A percentile compares a stretch with the other conserved stretches of the same genome.
Evolutionary conservation across 2,888 invertebrate genomes (phyloP).

Genomic region (Aplocera efformata): DNA sequence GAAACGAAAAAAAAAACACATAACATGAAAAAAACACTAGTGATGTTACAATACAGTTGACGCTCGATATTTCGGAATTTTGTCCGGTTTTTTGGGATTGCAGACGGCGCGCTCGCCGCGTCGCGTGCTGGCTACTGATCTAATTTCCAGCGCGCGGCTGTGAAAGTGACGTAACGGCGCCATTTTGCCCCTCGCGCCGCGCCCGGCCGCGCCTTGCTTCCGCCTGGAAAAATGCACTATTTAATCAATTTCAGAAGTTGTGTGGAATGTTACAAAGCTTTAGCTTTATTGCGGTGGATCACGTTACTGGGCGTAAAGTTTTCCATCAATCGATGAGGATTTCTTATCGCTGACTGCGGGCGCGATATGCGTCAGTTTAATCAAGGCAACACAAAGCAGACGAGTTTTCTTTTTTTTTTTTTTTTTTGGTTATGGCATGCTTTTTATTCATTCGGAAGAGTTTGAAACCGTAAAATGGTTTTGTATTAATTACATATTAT

Average conservation of each 20-base stretch:
- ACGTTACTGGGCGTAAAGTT: constrained; percentile 38
- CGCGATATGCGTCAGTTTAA: too few species aligned
- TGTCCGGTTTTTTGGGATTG: constrained; percentile 26
- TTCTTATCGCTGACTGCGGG: constrained; percentile 9
- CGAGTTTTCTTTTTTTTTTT: too few species aligned
- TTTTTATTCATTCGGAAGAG: too few species aligned
- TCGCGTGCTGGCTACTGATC: constrained; percentile 68
- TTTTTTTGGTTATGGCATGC: too few species aligned
- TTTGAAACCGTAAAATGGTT: too few species aligned
- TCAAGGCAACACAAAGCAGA: too few species aligned
- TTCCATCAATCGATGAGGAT: constrained; percentile 37
- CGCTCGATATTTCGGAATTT: constrained; percentile 25
- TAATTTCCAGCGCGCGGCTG: constrained; percentile 71
- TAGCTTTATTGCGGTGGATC: constrained; percentile 36
- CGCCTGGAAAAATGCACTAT: constrained; percentile 38
- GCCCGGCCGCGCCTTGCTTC: constrained; percentile 43
- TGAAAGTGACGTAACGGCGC: constrained; percentile 76
- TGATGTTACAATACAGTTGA: constrained; percentile 17
- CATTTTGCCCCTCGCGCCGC: constrained; percentile 59
- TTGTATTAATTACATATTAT: too few species aligned
- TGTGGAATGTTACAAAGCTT: constrained; percentile 48
- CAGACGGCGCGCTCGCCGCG: constrained; percentile 39
- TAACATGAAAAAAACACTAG: constrained; percentile 28
- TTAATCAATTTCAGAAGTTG: constrained; percentile 69
- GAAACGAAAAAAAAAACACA: constrained; percentile 34